These are phyloP conservation scores for Drosophila suzukii DNA, from an alignment of 1,140 invertebrate species.

Conservation along the genomic window DNA sequence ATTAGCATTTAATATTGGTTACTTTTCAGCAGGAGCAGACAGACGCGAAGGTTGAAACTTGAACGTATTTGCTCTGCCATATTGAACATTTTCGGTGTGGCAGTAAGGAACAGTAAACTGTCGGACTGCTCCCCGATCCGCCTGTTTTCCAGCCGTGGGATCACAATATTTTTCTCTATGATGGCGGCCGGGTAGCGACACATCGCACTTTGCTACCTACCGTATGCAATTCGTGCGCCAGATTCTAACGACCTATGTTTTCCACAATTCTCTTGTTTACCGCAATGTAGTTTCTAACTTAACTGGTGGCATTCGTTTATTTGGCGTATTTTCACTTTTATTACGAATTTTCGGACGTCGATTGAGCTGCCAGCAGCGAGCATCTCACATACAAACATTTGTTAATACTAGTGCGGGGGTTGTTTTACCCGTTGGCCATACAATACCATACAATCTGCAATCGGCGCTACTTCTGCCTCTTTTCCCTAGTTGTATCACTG, in stretches of 20 bases:
- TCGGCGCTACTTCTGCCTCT: slow-evolving; percentile 30
- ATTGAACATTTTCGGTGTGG: slow-evolving; percentile 52
- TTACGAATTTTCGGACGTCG: slow-evolving; percentile 38
- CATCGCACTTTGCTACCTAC: slow-evolving; percentile 73
- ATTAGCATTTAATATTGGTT: slow-evolving; percentile 50
- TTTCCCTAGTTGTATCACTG: slow-evolving; percentile 4
- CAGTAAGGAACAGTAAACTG: slow-evolving; percentile 15
- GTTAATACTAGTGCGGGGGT: slow-evolving; percentile 74
- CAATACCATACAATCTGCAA: slow-evolving; percentile 32
- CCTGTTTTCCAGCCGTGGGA: slow-evolving; percentile 21
- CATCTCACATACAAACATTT: slow-evolving; percentile 70
- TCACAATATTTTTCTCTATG: slow-evolving; percentile 62
- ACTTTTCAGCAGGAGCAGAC: slow-evolving; percentile 37
- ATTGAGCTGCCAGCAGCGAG: slow-evolving; percentile 60
- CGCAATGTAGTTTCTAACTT: slow-evolving; percentile 12
- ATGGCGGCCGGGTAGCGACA: slow-evolving; percentile 75
- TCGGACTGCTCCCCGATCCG: neutral
- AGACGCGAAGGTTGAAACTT: slow-evolving; percentile 49
- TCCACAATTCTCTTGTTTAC: slow-evolving; percentile 11
- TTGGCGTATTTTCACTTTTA: slow-evolving; percentile 65
- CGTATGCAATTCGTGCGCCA: slow-evolving; percentile 33
- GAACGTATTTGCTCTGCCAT: slow-evolving; percentile 68
- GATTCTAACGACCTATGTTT: slow-evolving; percentile 16
- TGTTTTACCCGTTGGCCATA: slow-evolving; percentile 59
- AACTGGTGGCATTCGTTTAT: slow-evolving; percentile 9